These are phyloP conservation scores for Hystrix cristata DNA, from an alignment of 2,113 vertebrate species.

Conservation along the genomic window DNA sequence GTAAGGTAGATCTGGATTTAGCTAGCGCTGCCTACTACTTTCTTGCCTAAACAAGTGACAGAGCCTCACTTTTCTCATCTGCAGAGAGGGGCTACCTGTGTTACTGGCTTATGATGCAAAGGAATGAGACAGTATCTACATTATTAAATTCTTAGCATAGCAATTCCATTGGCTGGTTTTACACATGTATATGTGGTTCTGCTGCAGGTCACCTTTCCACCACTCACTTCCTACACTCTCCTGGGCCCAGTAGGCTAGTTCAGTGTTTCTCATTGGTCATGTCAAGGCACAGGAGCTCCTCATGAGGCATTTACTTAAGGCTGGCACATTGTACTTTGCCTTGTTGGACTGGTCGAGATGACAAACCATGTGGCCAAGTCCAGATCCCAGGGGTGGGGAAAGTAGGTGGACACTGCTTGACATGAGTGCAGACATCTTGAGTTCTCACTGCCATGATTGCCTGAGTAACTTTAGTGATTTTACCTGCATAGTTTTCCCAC, in stretches of 20 bases:
- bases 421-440: neutral
- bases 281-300: neutral
- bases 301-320: neutral
- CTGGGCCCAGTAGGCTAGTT: neutral
- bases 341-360: neutral
- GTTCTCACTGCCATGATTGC: neutral
- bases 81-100: fast-evolving
- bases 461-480: neutral
- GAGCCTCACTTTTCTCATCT: neutral
- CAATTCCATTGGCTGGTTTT: neutral
- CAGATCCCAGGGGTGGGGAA: neutral
- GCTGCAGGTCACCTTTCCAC: neutral
- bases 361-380: too few relatives aligned
- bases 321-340: neutral
- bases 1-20: neutral
- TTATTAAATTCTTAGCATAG: neutral
- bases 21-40: neutral
- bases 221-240: fast-evolving
- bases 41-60: neutral
- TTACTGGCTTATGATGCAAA: neutral
- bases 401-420: neutral
- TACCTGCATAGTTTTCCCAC: neutral
- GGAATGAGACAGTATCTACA: neutral
- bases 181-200: fast-evolving
- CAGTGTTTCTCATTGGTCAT: neutral